Percentiles rank a stretch among this genome's conserved stretches.
phyloP scores from a whole-genome alignment of 2,797 vertebrate genomes.

The Aplochiton taeniatus region DNA sequence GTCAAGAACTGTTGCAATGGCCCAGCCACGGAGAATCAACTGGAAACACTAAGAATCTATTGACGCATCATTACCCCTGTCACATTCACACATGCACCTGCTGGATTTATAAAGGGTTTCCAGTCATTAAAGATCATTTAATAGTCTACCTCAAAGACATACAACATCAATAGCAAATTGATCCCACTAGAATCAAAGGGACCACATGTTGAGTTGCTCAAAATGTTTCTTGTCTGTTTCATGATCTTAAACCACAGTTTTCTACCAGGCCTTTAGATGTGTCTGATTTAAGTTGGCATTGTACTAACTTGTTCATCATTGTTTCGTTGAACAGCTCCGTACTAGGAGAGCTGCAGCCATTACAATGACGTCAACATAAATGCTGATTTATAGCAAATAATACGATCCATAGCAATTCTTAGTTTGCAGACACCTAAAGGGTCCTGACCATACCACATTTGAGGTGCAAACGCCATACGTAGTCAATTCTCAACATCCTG shows the following conservation, averaged over 20 bases:
- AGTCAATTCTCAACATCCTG: too few relatives aligned
- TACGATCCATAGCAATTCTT: too few relatives aligned
- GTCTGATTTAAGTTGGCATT: neutral
- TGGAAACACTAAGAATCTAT: conserved; percentile 8
- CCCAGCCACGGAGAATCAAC: conserved; percentile 26
- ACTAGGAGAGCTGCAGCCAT: too few relatives aligned
- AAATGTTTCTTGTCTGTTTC: conserved; percentile 11
- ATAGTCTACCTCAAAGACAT: conserved; percentile 10
- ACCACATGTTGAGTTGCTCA: conserved; percentile 4
- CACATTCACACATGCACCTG: conserved; percentile 25
- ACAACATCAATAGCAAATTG: conserved; percentile 12
- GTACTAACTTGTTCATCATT: neutral
- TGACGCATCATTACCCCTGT: conserved; percentile 10
- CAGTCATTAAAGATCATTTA: neutral
- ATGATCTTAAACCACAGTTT: neutral
- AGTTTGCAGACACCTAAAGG: too few relatives aligned
- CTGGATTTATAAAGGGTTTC: conserved; percentile 6
- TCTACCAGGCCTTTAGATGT: neutral
- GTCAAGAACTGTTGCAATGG: conserved; percentile 29
- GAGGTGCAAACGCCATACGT: too few relatives aligned
- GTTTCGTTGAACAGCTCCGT: too few relatives aligned
- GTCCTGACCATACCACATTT: too few relatives aligned
- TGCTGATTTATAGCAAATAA: too few relatives aligned
- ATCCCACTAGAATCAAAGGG: conserved; percentile 21
- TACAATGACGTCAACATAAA: too few relatives aligned